These are phyloP conservation scores for Hippopotamus amphibius DNA, from an alignment of 2,113 vertebrate genomes.

Conservation along the genomic window DNA sequence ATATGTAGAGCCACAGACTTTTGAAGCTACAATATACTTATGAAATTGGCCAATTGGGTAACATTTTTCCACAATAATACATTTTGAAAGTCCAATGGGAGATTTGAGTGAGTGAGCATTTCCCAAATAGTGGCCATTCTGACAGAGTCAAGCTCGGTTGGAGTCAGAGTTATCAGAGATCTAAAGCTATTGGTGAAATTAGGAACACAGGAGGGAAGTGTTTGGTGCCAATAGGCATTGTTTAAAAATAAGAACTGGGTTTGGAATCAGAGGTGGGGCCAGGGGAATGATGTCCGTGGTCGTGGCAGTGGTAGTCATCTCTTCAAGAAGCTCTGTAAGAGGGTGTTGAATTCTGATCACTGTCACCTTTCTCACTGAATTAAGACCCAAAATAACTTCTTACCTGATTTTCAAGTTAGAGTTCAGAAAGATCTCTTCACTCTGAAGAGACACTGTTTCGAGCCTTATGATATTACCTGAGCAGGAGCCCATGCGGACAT, in stretches of 20 bases:
- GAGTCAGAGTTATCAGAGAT: background rate
- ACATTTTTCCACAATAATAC: background rate
- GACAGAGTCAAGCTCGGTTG: background rate
- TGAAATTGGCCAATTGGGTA: background rate
- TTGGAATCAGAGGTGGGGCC: background rate
- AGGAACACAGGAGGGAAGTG: background rate
- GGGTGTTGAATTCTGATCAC: background rate
- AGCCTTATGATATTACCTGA: background rate
- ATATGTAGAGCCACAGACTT: background rate
- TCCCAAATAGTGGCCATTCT: background rate
- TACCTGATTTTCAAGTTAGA: background rate
- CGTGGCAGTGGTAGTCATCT: background rate
- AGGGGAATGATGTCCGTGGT: fast-evolving
- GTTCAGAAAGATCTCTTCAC: background rate
- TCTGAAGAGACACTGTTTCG: background rate
- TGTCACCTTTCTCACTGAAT: background rate
- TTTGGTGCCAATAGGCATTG: background rate
- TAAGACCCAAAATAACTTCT: background rate
- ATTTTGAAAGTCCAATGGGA: background rate
- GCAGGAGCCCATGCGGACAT: background rate
- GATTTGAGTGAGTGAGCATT: background rate
- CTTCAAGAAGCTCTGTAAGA: background rate
- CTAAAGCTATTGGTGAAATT: background rate
- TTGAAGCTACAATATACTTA: background rate
- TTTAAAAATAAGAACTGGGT: background rate